Base-by-base conservation (phyloP, 2,888 invertebrate genomes). In the Macrophya alboannulata region DNA sequence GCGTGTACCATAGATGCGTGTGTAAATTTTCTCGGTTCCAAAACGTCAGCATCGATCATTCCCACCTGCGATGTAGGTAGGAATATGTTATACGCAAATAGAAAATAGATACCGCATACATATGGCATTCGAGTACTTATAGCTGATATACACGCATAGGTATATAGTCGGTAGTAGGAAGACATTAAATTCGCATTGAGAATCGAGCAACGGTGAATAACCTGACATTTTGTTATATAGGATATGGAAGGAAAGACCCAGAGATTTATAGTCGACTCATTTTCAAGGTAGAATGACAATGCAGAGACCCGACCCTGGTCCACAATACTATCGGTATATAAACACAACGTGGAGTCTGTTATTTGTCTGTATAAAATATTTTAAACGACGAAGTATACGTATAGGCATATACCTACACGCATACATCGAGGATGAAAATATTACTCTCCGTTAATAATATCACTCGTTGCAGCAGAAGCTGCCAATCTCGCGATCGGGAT, bases 141-240 rank as follows among this genome's bases (percentile, higher is more conserved):
- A 2, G 31, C 31, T 31, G 31, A n/a, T 48, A n/a, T 8, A 55
- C 6, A n/a, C 31, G 1, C n/a, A 55, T 55, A 55, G 43, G 21
- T 37, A 68, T 9, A 45, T 45, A 21, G 45, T 43, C 15, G 45
- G 45, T 45, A 45, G 43, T 45, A 45, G 43, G 72, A 74, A 74
- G 72, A 74, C 45, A 74, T 74, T 74, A 74, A 74, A 74, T 74
- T 74, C 72, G 72, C 72, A 77, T 77, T 43, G 77, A 77, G 51
- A 25, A 77, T 37, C 77, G 51, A 25, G 51, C 25, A 77, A 77
- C 48, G 77, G 55, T 31, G 31, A 68, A 68, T 37, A 37, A 68
- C 68, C 17, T 25, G 68, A 68, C 68, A 37, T 25, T 37, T 68
- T 68, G 68, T 37, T 68, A 55, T 51, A 55, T 17, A 55, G 25